Base-by-base conservation (phyloP, 2,113 vertebrate genomes). In the Hirundichthys speculiger region DNA sequence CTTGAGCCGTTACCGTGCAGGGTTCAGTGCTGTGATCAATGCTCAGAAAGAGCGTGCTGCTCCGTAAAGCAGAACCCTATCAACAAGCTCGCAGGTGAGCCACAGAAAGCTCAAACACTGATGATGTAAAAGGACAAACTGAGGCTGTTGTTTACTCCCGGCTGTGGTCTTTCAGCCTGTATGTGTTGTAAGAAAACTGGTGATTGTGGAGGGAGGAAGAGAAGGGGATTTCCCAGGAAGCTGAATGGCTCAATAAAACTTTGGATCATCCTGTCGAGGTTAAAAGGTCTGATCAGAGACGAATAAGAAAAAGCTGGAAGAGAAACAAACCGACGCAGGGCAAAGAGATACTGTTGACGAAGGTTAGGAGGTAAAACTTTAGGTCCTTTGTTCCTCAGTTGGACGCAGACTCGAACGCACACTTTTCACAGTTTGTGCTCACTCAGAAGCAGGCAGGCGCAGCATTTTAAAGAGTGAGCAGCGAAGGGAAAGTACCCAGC, bases 401-500 rank as follows among this genome's bases (percentile, higher is more conserved):
- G 56, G 18, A 49, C 54, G 46, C 22, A 64, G 22, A 57, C 27
- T 14, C 41, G 54, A 47, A 63, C 66, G n/a, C n/a, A 45, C 19
- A 40, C 12, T 1, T 50, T 3, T n/a, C 27, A 1, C 22, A 24
- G 45, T 25, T 21, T 19, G 12, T 43, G 20, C 42, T 54, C 69
- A 18, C 13, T 45, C 50, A 63, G 61, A 18, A 34, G 61, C 61
- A 58, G 63, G 20, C 73, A 50, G 56, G 34, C 80, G 25, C 54
- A 57, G 68, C 58, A 79, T 79, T 80, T 86, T 21, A 57, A 74
- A 86, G 73, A 70, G 69, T 65, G 74, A 72, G 77, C 79, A 69
- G 75, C 42, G 77, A 63, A 83, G 84, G 90, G 90, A 91, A 93
- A 92, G 90, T 90, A 89, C 88, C 87, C 77, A 5, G 77, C 85